Percentiles rank a stretch among this genome's conserved stretches.
phyloP scores from a whole-genome alignment of 2,113 vertebrate genomes.

The Myrmecobius fasciatus region DNA sequence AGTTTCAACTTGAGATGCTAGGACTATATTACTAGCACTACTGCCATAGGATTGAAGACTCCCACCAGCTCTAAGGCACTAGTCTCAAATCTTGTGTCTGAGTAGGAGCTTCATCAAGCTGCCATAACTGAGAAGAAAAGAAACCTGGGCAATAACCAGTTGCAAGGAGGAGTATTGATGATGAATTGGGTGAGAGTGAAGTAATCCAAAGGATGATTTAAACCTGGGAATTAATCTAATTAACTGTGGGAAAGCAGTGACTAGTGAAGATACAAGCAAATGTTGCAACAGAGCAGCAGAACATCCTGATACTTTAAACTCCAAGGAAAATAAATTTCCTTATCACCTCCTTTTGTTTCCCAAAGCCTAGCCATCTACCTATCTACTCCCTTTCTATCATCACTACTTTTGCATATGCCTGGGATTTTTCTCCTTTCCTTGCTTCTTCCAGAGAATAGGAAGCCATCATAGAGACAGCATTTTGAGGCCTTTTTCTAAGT shows the following conservation, averaged over 20 bases:
- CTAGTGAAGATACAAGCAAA: not conserved
- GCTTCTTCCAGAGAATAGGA: not conserved
- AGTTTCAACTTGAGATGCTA: not conserved
- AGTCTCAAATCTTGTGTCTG: not conserved
- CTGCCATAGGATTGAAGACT: not conserved
- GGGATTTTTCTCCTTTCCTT: not conserved
- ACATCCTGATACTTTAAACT: not conserved
- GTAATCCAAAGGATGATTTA: not conserved
- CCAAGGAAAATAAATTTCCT: not conserved
- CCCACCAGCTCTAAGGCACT: not conserved
- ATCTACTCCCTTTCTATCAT: not conserved
- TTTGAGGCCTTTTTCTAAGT: not conserved
- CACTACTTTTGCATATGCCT: not conserved
- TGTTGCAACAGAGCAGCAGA: not conserved
- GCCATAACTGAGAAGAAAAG: not conserved
- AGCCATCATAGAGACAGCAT: not conserved
- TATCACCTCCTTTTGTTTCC: not conserved
- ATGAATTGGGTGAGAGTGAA: not conserved
- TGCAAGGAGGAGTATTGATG: not conserved
- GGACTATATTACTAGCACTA: not conserved
- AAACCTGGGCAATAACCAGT: not conserved
- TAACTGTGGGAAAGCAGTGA: not conserved
- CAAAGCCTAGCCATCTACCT: not conserved
- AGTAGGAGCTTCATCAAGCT: not conserved
- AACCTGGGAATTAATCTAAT: not conserved